These are phyloP conservation scores for Drosophila willistoni DNA, from an alignment of 1,140 invertebrate genomes.

Conservation along the genomic window DNA sequence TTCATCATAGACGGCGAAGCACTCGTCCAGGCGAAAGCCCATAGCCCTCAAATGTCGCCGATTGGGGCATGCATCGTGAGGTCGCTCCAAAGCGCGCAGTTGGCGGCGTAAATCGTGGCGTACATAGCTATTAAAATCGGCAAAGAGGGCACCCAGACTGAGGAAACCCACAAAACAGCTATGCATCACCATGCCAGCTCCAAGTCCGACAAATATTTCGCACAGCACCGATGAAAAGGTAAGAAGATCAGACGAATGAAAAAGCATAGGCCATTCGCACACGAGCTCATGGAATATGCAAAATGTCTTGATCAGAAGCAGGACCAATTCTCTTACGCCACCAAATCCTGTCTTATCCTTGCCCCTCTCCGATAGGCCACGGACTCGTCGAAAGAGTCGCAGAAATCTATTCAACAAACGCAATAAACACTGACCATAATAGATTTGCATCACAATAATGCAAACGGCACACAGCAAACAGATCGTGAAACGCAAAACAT, in stretches of 20 bases:
- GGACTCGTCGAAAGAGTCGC: slow-evolving; percentile 49
- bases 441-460: slow-evolving; percentile 50
- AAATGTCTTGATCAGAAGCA: slow-evolving; percentile 46
- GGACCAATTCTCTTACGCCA: slow-evolving; percentile 48
- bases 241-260: neutral
- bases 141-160: slow-evolving; percentile 58
- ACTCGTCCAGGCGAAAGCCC: slow-evolving; percentile 54
- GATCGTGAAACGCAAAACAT: slow-evolving; percentile 30
- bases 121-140: slow-evolving; percentile 55
- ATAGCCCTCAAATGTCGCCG: slow-evolving; percentile 38
- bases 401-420: slow-evolving; percentile 56
- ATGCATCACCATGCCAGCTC: slow-evolving; percentile 49
- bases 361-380: slow-evolving; percentile 26
- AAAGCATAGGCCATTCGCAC: slow-evolving; percentile 23
- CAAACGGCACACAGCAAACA: slow-evolving; percentile 27
- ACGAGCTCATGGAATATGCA: slow-evolving; percentile 51
- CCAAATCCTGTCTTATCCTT: slow-evolving; percentile 37
- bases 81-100: slow-evolving; percentile 51
- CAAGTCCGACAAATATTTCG: slow-evolving; percentile 31
- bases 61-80: slow-evolving; percentile 12
- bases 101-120: slow-evolving; percentile 53
- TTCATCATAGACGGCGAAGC: slow-evolving; percentile 56
- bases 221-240: neutral
- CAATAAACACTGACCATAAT: slow-evolving; percentile 41
- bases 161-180: slow-evolving; percentile 64